A percentile compares a stretch with the other conserved stretches of the same genome.
Conservation (phyloP, 2,113 vertebrate species). For the Arvicanthis niloticus region DNA sequence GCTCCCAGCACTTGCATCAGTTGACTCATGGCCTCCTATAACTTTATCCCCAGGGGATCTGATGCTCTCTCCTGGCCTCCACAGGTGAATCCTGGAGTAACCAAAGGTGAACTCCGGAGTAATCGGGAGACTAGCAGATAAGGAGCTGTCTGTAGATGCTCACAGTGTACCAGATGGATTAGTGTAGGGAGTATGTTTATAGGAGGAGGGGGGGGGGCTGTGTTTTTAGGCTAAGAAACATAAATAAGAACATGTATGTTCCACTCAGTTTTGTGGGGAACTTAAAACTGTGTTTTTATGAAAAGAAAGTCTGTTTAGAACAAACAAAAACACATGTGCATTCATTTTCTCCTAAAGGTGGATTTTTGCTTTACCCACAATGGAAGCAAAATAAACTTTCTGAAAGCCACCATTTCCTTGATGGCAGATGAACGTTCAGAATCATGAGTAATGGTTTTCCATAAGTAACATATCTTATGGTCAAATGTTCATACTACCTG, state of each 20-base stretch:
- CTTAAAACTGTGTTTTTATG: neutral
- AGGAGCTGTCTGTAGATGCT: neutral
- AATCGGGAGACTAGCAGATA: neutral
- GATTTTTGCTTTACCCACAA: neutral
- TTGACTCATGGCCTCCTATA: neutral
- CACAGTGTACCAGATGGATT: neutral
- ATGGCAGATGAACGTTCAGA: neutral
- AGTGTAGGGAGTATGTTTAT: neutral
- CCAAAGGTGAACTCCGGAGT: too few relatives aligned
- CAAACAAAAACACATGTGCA: neutral
- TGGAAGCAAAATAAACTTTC: neutral
- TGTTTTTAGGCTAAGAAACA: neutral
- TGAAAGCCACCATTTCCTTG: conserved; percentile 15
- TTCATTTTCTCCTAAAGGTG: neutral
- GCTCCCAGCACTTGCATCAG: neutral
- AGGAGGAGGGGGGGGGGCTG: too few relatives aligned
- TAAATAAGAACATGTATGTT: neutral
- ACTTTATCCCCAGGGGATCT: neutral
- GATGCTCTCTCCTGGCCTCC: neutral
- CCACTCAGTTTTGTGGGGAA: neutral
- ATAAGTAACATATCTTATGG: neutral
- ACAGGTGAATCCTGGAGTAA: too few relatives aligned
- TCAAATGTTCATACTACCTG: neutral
- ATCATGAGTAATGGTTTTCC: neutral
- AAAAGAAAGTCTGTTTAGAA: neutral